These are phyloP conservation scores for Eupristina koningsbergeri DNA, from an alignment of 1,140 invertebrate species.

Conservation along the genomic window DNA sequence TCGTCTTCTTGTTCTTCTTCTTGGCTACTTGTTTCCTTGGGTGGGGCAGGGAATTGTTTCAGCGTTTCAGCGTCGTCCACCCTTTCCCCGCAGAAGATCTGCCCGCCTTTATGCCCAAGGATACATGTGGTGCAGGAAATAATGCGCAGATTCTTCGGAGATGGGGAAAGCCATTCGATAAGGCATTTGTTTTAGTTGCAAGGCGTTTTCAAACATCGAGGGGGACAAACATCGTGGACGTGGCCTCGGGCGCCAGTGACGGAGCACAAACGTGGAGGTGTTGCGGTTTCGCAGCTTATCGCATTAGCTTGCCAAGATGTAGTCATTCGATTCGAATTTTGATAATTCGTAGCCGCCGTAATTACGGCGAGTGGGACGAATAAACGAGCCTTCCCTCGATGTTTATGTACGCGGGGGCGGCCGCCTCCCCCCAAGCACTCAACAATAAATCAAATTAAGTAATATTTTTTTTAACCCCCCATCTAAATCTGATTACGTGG, in stretches of 20 bases:
- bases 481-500: not conserved
- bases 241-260: not conserved
- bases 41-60: constrained; percentile 21
- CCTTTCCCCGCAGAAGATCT: not conserved
- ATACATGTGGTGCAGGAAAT: not conserved
- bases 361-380: constrained; percentile 16
- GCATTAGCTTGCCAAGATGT: too few species aligned
- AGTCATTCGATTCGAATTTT: not conserved
- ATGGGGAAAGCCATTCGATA: not conserved
- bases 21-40: not conserved
- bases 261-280: not conserved
- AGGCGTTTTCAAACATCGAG: not conserved
- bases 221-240: not conserved
- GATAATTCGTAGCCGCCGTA: not conserved
- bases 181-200: not conserved
- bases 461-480: not conserved
- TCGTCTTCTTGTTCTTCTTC: not conserved
- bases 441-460: not conserved
- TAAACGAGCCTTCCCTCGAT: not conserved
- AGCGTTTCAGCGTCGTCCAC: not conserved
- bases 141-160: not conserved
- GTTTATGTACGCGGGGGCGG: not conserved
- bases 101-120: not conserved
- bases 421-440: not conserved
- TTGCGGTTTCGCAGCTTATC: constrained; percentile 1